Evolutionary conservation across 2,113 vertebrate genomes (phyloP).

Genomic region (Rhinoptilus africanus): DNA sequence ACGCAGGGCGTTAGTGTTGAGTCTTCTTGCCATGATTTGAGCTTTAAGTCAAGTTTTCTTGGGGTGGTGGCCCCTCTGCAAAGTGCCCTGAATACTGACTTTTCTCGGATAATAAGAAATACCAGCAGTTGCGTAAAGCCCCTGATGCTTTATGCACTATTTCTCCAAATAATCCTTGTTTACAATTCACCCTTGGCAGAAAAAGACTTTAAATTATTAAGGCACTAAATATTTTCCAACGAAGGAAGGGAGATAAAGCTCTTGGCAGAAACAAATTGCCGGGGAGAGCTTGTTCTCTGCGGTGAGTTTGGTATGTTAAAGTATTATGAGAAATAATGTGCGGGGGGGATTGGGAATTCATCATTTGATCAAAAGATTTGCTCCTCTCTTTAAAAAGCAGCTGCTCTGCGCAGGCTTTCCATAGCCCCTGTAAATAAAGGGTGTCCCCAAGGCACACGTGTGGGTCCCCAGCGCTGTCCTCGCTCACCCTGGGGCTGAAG

Average conservation of each 20-base stretch:
- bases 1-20: not conserved
- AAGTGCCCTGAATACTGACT: not conserved
- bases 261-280: not conserved
- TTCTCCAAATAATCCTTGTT: constrained; percentile 51
- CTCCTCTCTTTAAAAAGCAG: not conserved
- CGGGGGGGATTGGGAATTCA: not conserved
- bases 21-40: not conserved
- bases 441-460: not conserved
- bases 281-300: not conserved
- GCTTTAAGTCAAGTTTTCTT: not conserved
- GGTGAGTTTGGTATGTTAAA: not conserved
- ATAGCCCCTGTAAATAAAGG: not conserved
- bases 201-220: constrained; percentile 59
- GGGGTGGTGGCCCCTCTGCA: not conserved
- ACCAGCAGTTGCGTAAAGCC: not conserved
- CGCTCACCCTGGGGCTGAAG: fast-evolving
- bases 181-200: constrained; percentile 43
- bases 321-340: not conserved
- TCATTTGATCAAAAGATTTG: not conserved
- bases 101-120: not conserved
- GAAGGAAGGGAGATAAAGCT: not conserved
- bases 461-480: not conserved
- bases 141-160: not conserved
- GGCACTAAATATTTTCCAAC: constrained; percentile 26
- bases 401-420: not conserved